These are phyloP conservation scores for Drosophila orosa DNA, from an alignment of 1,140 invertebrate genomes.

Conservation along the genomic window DNA sequence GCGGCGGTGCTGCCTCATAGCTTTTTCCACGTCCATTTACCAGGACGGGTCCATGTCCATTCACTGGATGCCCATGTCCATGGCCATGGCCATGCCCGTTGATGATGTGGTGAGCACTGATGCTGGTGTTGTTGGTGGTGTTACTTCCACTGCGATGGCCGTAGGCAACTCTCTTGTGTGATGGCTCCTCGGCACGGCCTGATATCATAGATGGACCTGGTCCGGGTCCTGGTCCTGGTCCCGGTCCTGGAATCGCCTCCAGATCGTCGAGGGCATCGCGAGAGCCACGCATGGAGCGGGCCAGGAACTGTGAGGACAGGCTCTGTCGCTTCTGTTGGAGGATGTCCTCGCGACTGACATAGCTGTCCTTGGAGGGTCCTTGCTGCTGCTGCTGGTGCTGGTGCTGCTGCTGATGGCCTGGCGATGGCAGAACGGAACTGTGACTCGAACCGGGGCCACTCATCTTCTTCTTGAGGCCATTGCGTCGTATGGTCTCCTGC, in stretches of 20 bases:
- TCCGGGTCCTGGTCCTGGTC: slow-evolving; percentile 30
- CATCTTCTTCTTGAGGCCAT: slow-evolving; percentile 63
- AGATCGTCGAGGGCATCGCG: slow-evolving; percentile 68
- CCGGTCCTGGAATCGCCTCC: slow-evolving; percentile 61
- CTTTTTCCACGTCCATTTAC: slow-evolving; percentile 59
- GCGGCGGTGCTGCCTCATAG: slow-evolving; percentile 29
- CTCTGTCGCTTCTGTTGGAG: slow-evolving; percentile 81
- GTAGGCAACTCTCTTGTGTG: slow-evolving; percentile 59
- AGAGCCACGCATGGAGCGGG: slow-evolving; percentile 69
- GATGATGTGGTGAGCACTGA: slow-evolving; percentile 7
- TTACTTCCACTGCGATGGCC: slow-evolving; percentile 29
- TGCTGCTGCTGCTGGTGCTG: background rate
- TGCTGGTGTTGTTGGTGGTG: slow-evolving; percentile 26
- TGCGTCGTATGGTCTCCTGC: slow-evolving; percentile 79
- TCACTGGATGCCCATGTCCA: slow-evolving; percentile 6
- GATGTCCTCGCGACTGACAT: slow-evolving; percentile 80
- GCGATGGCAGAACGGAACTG: slow-evolving; percentile 7
- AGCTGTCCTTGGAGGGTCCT: slow-evolving; percentile 67
- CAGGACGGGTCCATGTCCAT: slow-evolving; percentile 3
- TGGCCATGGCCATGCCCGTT: slow-evolving; percentile 13
- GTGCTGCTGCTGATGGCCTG: background rate
- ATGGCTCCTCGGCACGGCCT: slow-evolving; percentile 43
- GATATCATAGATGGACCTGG: background rate
- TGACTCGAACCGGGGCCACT: slow-evolving; percentile 24
- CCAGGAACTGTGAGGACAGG: slow-evolving; percentile 75